Base-by-base conservation (phyloP, 2,797 vertebrate genomes). In the Brachymystax lenok region DNA sequence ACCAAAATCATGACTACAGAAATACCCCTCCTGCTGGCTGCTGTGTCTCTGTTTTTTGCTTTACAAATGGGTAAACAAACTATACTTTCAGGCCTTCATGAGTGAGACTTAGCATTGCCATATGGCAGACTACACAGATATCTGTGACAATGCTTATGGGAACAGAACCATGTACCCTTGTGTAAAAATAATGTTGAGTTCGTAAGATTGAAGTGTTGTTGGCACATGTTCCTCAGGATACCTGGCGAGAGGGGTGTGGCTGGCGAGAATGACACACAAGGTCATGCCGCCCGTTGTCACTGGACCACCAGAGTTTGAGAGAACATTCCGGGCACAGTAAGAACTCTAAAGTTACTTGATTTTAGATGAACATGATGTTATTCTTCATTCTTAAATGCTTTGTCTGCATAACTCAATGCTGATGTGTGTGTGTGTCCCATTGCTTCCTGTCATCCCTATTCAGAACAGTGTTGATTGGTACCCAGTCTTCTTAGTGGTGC, bases 291-390 rank as follows among this genome's bases (percentile, higher is more conserved):
- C 86, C 0, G 79, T 86, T 35, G 85, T 93, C 72, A 94, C 85
- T 0, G 95, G 94, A 63, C 88, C 91, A 59, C 90, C 89, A 28
- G 94, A 94, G 52, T 95, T 95, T 91, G 93, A 96, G 69, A 94
- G 93, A 81, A 91, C 89, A 2, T 95, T 95, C 81, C 89, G 91
- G 51, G 95, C 95, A 28, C 94, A 95, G 94, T 96, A 92, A 95
- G 94, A 52, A 13, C 2, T 52, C 28, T 10, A 3, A 24, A 33
- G 21, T 10, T n/a, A 27, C 1, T 40, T 35, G 35, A 35, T 35
- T 7, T 35, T 35, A 35, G 33, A 33, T 33, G 4, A 33, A 33
- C 33, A 33, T 33, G 33, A 33, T 33, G 33, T 33, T 30, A 12
- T 28, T 73, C 69, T 51, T 33, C 19, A 17, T 33, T 7, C 3